These are phyloP conservation scores for Oedothorax gibbosus DNA, from an alignment of 1,140 invertebrate species.

Conservation along the genomic window DNA sequence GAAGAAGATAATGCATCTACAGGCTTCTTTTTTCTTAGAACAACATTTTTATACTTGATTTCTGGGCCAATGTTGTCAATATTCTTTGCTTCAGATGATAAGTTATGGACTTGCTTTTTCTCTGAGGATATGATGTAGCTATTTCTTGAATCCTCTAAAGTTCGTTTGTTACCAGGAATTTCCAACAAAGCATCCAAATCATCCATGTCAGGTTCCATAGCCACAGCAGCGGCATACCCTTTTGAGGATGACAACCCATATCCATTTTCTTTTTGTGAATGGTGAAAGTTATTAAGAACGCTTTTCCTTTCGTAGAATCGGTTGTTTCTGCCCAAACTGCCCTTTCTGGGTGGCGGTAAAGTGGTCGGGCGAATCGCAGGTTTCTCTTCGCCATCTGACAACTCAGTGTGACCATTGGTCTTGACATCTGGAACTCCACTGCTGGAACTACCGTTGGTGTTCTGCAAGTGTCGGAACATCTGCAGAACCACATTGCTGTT, in stretches of 20 bases:
- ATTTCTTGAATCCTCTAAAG: constrained; percentile 1
- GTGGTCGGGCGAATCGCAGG: constrained; percentile 38
- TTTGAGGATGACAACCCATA: constrained; percentile 19
- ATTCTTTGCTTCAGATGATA: not conserved
- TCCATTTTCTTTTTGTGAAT: constrained; percentile 12
- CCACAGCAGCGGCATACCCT: not conserved
- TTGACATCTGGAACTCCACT: constrained; percentile 4
- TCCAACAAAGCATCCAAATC: constrained; percentile 20
- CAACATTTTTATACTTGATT: constrained; percentile 32
- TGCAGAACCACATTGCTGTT: constrained; percentile 57
- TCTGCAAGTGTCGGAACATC: constrained; percentile 49
- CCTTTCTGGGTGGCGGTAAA: constrained; percentile 36
- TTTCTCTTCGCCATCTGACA: constrained; percentile 23
- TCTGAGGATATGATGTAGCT: not conserved
- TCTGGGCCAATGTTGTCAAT: not conserved
- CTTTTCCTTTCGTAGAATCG: not conserved
- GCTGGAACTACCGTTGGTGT: not conserved
- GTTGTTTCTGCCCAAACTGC: not conserved
- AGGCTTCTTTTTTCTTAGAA: constrained; percentile 36
- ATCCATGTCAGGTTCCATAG: not conserved
- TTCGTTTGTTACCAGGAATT: constrained; percentile 45
- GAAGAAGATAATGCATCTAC: constrained; percentile 28
- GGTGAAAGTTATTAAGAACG: constrained; percentile 32
- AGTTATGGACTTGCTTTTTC: not conserved
- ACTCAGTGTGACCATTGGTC: constrained; percentile 23